Evolutionary conservation across 1,140 invertebrate species (phyloP).

Genomic region (Microvelia longipes): DNA sequence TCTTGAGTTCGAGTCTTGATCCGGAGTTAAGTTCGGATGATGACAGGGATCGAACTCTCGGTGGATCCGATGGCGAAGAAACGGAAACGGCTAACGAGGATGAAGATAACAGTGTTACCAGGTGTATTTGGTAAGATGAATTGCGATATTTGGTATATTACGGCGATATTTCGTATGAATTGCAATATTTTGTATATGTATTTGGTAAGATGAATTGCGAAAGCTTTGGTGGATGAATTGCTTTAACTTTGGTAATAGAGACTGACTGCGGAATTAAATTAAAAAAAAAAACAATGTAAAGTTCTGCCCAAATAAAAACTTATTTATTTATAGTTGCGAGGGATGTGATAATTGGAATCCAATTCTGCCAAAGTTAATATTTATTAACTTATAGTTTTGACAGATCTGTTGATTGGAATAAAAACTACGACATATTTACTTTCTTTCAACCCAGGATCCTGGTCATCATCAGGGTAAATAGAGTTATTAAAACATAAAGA

Average conservation of each 20-base stretch:
- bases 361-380: no score
- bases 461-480: no score
- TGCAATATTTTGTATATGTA: constrained; percentile 3
- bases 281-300: neutral
- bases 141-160: neutral
- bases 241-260: neutral
- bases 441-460: no score
- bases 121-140: constrained; percentile 76
- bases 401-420: no score
- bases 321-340: no score
- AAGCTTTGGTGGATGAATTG: neutral
- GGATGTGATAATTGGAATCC: no score
- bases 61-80: constrained; percentile 55
- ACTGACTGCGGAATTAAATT: neutral
- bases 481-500: no score
- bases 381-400: no score
- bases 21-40: constrained; percentile 30
- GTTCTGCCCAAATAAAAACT: neutral
- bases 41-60: constrained; percentile 41
- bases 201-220: neutral
- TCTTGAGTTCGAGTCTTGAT: no score
- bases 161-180: neutral
- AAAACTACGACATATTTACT: no score
- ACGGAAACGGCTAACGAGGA: constrained; percentile 68
- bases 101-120: constrained; percentile 64